Conservation (phyloP, 2,113 vertebrate genomes). For the Hassar affinis region DNA sequence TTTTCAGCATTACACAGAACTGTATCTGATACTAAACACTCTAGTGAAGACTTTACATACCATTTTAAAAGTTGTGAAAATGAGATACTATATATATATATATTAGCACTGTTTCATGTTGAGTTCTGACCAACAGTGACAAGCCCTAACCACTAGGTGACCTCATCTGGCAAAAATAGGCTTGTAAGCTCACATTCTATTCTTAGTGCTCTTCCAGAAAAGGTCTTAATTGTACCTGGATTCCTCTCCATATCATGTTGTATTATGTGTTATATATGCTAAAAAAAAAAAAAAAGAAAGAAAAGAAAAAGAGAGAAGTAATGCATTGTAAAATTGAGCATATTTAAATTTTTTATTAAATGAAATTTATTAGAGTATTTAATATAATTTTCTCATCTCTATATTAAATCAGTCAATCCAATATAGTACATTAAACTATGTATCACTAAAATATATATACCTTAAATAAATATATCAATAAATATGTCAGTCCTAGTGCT, state of each 20-base stretch:
- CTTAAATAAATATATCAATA: too few species aligned
- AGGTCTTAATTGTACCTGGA: neutral
- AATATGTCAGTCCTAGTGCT: neutral
- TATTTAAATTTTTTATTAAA: too few species aligned
- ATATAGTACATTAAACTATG: neutral
- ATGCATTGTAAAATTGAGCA: too few species aligned
- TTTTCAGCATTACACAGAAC: neutral
- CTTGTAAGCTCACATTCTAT: neutral
- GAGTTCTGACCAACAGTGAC: neutral
- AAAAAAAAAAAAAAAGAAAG: neutral
- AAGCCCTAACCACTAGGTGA: slow-evolving; percentile 65
- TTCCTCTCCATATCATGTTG: neutral
- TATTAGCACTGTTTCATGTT: neutral
- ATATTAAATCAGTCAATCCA: neutral
- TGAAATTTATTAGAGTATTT: too few species aligned
- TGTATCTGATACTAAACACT: neutral
- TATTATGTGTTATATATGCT: neutral
- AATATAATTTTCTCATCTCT: neutral
- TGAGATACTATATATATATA: neutral
- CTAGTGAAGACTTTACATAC: neutral
- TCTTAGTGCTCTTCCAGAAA: neutral
- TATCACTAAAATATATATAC: too few species aligned
- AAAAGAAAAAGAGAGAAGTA: neutral
- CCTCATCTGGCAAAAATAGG: slow-evolving; percentile 47
- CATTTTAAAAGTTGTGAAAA: neutral